Evolutionary conservation across 2,888 invertebrate species (phyloP), one percentile per base, ranked within the genome.

Genomic region (Anticlea derivata): DNA sequence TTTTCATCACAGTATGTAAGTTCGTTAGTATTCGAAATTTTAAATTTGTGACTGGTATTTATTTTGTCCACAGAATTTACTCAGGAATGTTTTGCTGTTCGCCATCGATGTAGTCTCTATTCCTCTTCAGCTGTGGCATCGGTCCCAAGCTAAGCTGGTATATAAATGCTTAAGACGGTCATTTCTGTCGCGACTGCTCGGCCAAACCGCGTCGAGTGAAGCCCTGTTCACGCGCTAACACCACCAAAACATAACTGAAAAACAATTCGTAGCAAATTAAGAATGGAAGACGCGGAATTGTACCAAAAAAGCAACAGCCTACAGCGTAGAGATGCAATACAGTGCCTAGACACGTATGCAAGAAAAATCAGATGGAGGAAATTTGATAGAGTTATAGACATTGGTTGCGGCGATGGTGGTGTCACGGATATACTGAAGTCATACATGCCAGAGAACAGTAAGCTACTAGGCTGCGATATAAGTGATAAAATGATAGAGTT

Each of bases 361-460:
- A 77, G 83, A 5, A 80, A 89, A 61, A 81, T 95, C 22, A 84
- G 91, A 53, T 94, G 93, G 94, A 86, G 86, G 41, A 65, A 75
- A 7, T 82, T 83, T 39, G 88, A 83, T 40, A 77, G 78, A n/a
- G 74, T 94, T 1, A 66, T 94, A 49, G 96, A 96, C 65, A 91
- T 96, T 27, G 96, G 96, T 0, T 94, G 94, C 55, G 96, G 95
- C 0, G 94, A 94, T 26, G 95, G 96, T 0, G 92, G 93, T 65
- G 94, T 95, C 7, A 92, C 94, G 0, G 80, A 93, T 22, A 66
- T 81, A 23, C 78, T 96, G 48, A 82, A 93, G 55, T 93, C 93
- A 0, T 83, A 91, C 53, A 68, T 96, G 40, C 93, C 95, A 0
- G 63, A 72, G 1, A 83, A 85, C 41, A 77, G 75, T 0, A 79